These are phyloP conservation scores for Cerceris rybyensis DNA, from an alignment of 2,888 invertebrate species.

Conservation along the genomic window DNA sequence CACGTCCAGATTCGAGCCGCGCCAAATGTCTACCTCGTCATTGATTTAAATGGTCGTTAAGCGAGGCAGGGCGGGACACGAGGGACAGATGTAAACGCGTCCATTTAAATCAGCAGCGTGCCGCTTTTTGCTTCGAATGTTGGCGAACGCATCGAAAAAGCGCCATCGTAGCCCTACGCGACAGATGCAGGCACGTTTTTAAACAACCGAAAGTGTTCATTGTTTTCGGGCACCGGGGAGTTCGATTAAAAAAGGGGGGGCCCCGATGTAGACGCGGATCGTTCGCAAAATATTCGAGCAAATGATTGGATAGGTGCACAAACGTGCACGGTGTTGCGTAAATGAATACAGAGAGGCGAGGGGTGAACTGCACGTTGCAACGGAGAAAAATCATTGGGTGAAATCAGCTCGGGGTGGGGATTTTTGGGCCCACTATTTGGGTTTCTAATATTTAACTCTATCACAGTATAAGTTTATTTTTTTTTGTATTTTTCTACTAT, in stretches of 20 bases:
- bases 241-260: neutral
- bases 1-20: neutral
- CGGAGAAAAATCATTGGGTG: too few species aligned
- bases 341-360: too few species aligned
- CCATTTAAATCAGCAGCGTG: slow-evolving; percentile 51
- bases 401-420: too few species aligned
- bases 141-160: slow-evolving; percentile 27
- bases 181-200: slow-evolving; percentile 39
- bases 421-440: too few species aligned
- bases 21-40: slow-evolving; percentile 7
- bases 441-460: too few species aligned
- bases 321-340: neutral
- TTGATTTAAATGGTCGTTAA: slow-evolving; percentile 32
- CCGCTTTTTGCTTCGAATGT: slow-evolving; percentile 5
- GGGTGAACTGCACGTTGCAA: too few species aligned
- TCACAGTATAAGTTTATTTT: too few species aligned
- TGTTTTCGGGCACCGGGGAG: slow-evolving; percentile 14
- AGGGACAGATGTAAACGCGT: slow-evolving; percentile 36
- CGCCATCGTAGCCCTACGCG: slow-evolving; percentile 14
- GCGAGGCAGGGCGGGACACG: neutral
- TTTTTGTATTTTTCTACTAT: too few species aligned
- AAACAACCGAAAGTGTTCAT: slow-evolving; percentile 36
- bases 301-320: neutral
- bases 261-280: slow-evolving; percentile 7
- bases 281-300: neutral